Base-by-base conservation (phyloP, 2,113 vertebrate species). In the Pseudolaguvia tuberculata region DNA sequence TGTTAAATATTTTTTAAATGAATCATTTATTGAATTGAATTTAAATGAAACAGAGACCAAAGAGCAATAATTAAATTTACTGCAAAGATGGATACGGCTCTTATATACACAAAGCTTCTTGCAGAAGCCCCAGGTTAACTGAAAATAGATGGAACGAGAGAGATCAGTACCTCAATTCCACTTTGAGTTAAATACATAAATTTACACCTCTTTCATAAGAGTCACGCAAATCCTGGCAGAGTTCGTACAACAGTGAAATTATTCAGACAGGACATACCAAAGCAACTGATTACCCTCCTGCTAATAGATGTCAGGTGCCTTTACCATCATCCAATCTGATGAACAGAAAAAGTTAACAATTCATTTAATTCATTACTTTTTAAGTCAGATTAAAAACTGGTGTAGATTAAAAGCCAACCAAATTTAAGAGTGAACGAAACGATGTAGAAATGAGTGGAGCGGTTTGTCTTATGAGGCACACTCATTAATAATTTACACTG, bases 401-500 rank as follows among this genome's bases (percentile, higher is more conserved):
- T 21, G 63, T 53, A 61, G 47, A 73, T 81, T 78, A 81, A 79
- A 81, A 77, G 39, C 52, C 61, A 59, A 75, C 80, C 66, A 48
- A 82, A 78, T 78, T 78, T 74, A 73, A 74, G 50, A 63, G 52
- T 78, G 78, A 84, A 75, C 67, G 65, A 81, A 76, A 55, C 71
- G 66, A 86, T 77, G 81, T 70, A 42, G 82, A 84, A 23, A 81
- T 52, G 67, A 78, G 79, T 81, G 80, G 67, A 81, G 72, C 70
- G 42, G 61, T 78, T 67, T 70, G 73, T 70, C 71, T 75, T 79
- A 85, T 83, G 79, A 84, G 82, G 82, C 82, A 73, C 79, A 67
- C 82, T 79, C 73, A 85, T 86, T 80, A 87, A 88, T 88, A 87
- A 89, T 86, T 90, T 85, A 91, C 83, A 88, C 78, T 77, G 84